These are phyloP conservation scores for Ursus arctos DNA, from an alignment of 2,113 vertebrate species.

Conservation along the genomic window DNA sequence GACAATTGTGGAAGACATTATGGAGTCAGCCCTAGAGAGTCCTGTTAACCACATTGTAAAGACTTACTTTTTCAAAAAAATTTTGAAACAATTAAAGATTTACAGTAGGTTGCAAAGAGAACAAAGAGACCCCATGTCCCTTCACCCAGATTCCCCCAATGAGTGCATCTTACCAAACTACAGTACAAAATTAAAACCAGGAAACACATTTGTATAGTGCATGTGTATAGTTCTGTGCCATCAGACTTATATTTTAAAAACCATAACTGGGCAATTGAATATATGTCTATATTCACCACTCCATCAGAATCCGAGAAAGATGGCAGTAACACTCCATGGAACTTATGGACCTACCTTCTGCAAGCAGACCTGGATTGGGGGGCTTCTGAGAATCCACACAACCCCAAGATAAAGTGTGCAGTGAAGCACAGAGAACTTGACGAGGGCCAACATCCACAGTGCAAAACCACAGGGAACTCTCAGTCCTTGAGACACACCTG, in stretches of 20 bases:
- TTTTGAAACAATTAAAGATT: constrained; percentile 58
- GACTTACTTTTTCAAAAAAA: not conserved
- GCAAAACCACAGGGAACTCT: constrained; percentile 56
- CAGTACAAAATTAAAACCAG: constrained; percentile 56
- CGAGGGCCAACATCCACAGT: not conserved
- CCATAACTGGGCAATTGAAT: constrained; percentile 15
- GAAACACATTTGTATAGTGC: constrained; percentile 22
- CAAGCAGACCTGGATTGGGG: not conserved
- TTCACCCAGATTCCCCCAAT: not conserved
- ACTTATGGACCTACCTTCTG: not conserved
- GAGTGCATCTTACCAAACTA: not conserved
- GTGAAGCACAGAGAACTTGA: constrained; percentile 49
- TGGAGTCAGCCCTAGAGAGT: not conserved
- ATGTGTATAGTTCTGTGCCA: not conserved
- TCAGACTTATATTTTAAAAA: constrained; percentile 45
- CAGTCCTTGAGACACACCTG: constrained; percentile 43
- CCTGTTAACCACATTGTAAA: constrained; percentile 12
- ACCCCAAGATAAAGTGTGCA: not conserved
- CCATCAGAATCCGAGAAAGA: constrained; percentile 20
- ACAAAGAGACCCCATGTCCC: not conserved
- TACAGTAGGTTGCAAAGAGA: not conserved
- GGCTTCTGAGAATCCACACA: not conserved
- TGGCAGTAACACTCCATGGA: not conserved
- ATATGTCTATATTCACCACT: not conserved
- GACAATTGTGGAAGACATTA: not conserved